Percentiles rank a stretch among this genome's conserved stretches.
These are phyloP conservation scores for Saguinus imperator DNA, from an alignment of 2,113 vertebrate species.

Conservation along the genomic window DNA sequence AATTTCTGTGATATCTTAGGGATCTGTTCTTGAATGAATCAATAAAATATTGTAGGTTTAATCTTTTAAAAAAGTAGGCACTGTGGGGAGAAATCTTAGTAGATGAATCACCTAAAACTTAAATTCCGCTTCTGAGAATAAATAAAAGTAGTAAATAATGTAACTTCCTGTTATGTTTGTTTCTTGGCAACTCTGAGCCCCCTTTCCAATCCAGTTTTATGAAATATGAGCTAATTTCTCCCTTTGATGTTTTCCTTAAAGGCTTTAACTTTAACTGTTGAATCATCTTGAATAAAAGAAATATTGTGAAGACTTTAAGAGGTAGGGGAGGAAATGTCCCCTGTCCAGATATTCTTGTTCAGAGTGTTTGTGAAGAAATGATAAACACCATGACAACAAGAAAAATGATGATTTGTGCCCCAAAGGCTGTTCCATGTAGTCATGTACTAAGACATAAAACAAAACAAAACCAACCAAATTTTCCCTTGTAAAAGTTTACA, in stretches of 20 bases:
- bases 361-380: constrained; percentile 32
- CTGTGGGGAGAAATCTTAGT: not conserved
- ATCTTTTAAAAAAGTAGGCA: constrained; percentile 14
- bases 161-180: not conserved
- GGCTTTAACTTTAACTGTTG: constrained; percentile 53
- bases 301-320: not conserved
- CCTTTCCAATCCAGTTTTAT: not conserved
- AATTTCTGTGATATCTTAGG: not conserved
- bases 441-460: constrained; percentile 34
- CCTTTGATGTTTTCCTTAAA: constrained; percentile 52
- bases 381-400: constrained; percentile 27
- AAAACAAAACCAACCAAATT: constrained; percentile 22
- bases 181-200: not conserved
- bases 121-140: constrained; percentile 12
- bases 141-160: not conserved
- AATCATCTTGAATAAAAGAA: constrained; percentile 50
- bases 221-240: constrained; percentile 38
- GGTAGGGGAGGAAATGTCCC: not conserved
- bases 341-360: not conserved
- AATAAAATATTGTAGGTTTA: not conserved
- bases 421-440: not conserved
- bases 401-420: constrained; percentile 21
- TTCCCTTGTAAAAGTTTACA: constrained; percentile 47
- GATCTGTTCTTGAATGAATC: constrained; percentile 23
- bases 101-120: constrained; percentile 32